phyloP scores from a whole-genome alignment of 2,797 vertebrate genomes.

The Helicolenus hilgendorfi region DNA sequence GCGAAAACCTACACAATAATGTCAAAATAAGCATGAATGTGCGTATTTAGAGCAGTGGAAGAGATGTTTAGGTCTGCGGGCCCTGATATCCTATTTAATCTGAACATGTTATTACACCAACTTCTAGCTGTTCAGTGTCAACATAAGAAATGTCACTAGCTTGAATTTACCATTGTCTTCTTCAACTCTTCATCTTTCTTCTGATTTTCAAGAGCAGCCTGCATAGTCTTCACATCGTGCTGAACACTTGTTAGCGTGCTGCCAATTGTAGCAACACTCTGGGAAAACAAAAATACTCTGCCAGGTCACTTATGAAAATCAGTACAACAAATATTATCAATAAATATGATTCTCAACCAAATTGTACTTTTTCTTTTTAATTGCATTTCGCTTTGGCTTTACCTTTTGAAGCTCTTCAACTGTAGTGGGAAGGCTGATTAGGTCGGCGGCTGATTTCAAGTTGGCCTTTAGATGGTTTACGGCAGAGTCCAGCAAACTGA shows the following conservation, averaged over 20 bases:
- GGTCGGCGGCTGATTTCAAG: conserved; percentile 95
- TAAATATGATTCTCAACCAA: background rate
- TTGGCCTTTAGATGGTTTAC: conserved; percentile 96
- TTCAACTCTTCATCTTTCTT: conserved; percentile 89
- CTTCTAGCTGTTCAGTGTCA: background rate
- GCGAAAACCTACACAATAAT: background rate
- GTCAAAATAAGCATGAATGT: background rate
- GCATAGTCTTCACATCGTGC: conserved; percentile 95
- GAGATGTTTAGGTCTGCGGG: background rate
- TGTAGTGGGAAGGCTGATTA: conserved; percentile 95
- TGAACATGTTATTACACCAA: background rate
- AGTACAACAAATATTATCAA: background rate
- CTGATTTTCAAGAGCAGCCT: conserved; percentile 92
- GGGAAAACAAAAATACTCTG: conserved; percentile 44
- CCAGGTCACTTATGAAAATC: background rate
- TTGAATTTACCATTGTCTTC: conserved; percentile 75
- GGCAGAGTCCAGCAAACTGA: conserved; percentile 93
- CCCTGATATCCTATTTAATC: background rate
- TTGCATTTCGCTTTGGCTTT: conserved; percentile 15
- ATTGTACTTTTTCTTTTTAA: background rate
- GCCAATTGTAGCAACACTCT: conserved; percentile 97
- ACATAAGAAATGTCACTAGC: background rate
- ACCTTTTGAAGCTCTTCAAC: conserved; percentile 98
- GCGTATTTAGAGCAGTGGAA: background rate
- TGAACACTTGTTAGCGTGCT: conserved; percentile 97